Evolutionary conservation across 1,140 invertebrate genomes (phyloP).

Genomic region (Hyles euphorbiae): DNA sequence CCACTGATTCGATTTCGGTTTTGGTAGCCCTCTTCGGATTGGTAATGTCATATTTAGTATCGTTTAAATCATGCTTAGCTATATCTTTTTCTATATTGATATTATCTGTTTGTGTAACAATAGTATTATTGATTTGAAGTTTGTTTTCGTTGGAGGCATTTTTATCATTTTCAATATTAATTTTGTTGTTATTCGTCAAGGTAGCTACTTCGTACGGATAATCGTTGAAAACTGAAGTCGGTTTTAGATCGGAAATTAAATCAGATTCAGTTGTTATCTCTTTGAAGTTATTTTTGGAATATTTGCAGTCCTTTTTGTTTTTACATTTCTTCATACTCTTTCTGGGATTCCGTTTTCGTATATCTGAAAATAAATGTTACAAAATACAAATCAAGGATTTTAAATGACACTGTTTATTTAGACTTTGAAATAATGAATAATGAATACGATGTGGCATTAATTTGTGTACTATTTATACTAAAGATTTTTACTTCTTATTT

Average conservation of each 20-base stretch:
- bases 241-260: constrained; percentile 36
- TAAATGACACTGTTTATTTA: no score
- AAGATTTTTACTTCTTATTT: no score
- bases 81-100: not conserved
- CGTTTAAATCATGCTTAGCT: constrained; percentile 4
- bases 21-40: constrained; percentile 44
- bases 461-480: no score
- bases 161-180: constrained; percentile 8
- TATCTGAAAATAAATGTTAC: constrained; percentile 12
- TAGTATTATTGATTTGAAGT: not conserved
- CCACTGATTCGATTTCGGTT: constrained; percentile 31
- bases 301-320: constrained; percentile 18
- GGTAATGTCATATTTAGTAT: constrained; percentile 10
- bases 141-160: not conserved
- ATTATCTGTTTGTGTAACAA: not conserved
- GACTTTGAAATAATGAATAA: no score
- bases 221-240: constrained; percentile 42
- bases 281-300: not conserved
- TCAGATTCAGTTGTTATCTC: constrained; percentile 27
- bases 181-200: constrained; percentile 29
- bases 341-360: constrained; percentile 15
- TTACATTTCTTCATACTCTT: constrained; percentile 29
- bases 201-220: constrained; percentile 52
- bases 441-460: no score
- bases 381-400: not conserved